Base-by-base conservation (phyloP, 2,888 invertebrate genomes). In the Xestia sexstrigata region DNA sequence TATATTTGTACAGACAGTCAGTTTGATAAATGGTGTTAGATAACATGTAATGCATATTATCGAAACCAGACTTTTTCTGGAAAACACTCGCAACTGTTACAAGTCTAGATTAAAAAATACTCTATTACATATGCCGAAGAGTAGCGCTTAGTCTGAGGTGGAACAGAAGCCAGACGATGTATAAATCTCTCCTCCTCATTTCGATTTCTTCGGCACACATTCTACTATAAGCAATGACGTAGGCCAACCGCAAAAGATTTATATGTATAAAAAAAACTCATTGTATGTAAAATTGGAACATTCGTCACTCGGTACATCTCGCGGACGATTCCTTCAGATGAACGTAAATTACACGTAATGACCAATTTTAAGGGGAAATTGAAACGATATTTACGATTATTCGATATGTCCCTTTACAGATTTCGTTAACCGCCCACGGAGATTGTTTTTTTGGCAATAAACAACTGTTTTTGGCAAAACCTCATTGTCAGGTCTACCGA, bases 381-480 rank as follows among this genome's bases (percentile, higher is more conserved):
- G 76, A 82, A 84, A 79, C 70, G 79, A 87, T 84, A 86, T 87
- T 82, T 78, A 87, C 79, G 86, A 82, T 73, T 76, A 85, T 88
- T 79, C 72, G 82, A 86, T 83, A 81, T 74, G 76, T 83, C 82
- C 85, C 82, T 85, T 85, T 87, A 84, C 79, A 77, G 72, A 80
- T 84, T 81, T 87, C 76, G 75, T 75, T 82, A 88, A 87, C 92
- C 91, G 88, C 93, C 93, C 90, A 92, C 92, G 79, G 80, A 73
- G 80, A 88, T 82, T 85, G 82, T 89, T 89, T 88, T 90, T 90
- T 89, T 79, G 84, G 83, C 83, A 88, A 91, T 91, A 91, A 91
- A 89, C 76, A 70, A 85, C 87, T 73, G 49, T 85, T 91, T 93
- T 91, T 92, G 92, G 92, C 70, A 72, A 91, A 87, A 90, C 76